Evolutionary conservation across 2,797 vertebrate genomes (phyloP), one percentile per base, ranked within the genome.

Genomic region (Cynodonichthys magdalenae): DNA sequence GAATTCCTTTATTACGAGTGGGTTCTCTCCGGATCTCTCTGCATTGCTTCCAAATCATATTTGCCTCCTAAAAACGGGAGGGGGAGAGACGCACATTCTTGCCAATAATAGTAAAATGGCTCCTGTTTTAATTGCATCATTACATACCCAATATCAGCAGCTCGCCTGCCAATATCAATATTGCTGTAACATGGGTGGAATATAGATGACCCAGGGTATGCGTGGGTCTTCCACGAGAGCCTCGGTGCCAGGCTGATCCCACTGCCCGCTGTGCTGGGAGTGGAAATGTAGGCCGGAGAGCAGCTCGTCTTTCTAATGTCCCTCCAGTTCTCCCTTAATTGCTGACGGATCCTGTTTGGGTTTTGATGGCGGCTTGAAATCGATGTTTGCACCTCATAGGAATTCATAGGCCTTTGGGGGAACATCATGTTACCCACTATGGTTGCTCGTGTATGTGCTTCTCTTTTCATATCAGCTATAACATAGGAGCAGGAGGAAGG

Each of bases 71-170:
- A 93, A 39, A 92, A 90, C 82, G 80, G 80, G 78, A 57, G 74
- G 78, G 59, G 56, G 65, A 75, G 73, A 68, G 49, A 52, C 61
- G 74, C 69, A 75, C 79, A 82, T 81, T 87, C 86, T 84, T 91
- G 91, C 93, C 92, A 93, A 91, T 93, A 92, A 93, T 91, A 92
- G 92, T 92, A 92, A 94, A 94, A 94, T 92, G 91, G 89, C 91
- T 92, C 81, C 86, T 83, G 92, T 92, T 94, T 94, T 94, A 94
- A 94, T 94, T 93, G 92, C 93, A 91, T 94, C 93, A 93, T 94
- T 94, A 93, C 90, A 81, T 93, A 89, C 92, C 92, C 91, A 92
- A 93, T 94, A 94, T 94, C 92, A 94, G 91, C 89, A 90, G 85
- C 87, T 83, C 85, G 90, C 90, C 90, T 94, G 93, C 93, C 93